Evolutionary conservation across 2,888 invertebrate genomes (phyloP), one percentile per base, ranked within the genome.

Genomic region (Acrobasis consociella): DNA sequence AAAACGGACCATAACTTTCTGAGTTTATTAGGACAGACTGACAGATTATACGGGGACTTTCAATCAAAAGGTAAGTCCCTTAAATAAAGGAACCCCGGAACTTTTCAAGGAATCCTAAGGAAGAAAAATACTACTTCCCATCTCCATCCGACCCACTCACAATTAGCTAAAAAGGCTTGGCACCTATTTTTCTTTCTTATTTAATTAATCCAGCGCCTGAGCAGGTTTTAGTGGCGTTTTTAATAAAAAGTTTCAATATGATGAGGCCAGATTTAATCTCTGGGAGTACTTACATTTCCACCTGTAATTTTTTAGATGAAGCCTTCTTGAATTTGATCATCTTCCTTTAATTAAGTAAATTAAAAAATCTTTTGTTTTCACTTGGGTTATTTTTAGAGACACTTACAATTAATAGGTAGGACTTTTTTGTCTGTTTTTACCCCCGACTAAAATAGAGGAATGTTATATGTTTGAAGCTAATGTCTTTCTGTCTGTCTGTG

Each of bases 161-260:
- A 80, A 80, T 81, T 79, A 80, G 68, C 75, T 77, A 72, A 77
- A 77, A 75, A 70, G 76, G 70, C 70, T 58, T 62, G 60, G 51
- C 60, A 60, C 67, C 64, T 64, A 65, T 64, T 62, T 49, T 17
- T 42, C 46, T 16, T 49, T 55, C 46, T 39, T 11, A 42, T 55
- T 61, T 53, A 53, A 49, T 55, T 62, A 37, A 37, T 55, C 15
- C 49, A 46, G 46, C 42, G 10, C 17, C 11, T 22, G 2, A 31
- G 46, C 13, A 11, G 39, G 9, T 56, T 17, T 39, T 15, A 15
- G 13, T 38, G 37, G 38, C n/a, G 13, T 16, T 49, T 42, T 58
- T 58, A 16, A 49, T 31, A n/a, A 50, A 38, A 50, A 59, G 15
- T 59, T 59, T 59, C 16, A 38, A 49, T 50, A 11, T 15, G 15